Evolutionary conservation across 2,113 vertebrate species (phyloP).

Genomic region (Setophaga kirtlandii): DNA sequence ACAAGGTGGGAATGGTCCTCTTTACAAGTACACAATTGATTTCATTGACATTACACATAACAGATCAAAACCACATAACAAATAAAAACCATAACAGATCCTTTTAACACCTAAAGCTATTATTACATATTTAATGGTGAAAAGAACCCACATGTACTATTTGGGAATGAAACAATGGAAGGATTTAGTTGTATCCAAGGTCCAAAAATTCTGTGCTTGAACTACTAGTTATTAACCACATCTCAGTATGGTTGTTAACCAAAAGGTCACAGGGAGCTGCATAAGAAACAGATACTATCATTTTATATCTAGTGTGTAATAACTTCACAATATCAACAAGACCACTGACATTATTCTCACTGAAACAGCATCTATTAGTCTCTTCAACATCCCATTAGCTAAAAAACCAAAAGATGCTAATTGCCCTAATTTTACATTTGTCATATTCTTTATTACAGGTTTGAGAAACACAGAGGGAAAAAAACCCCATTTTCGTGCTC

Average conservation of each 20-base stretch:
- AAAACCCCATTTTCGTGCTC: background rate
- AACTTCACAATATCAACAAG: background rate
- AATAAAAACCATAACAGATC: background rate
- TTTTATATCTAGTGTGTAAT: background rate
- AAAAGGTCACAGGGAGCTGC: accelerated
- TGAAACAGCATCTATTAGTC: background rate
- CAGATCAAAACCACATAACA: background rate
- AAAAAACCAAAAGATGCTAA: background rate
- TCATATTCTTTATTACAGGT: background rate
- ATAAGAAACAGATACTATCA: background rate
- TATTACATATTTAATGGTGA: background rate
- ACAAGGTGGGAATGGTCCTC: background rate
- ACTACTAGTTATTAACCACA: background rate
- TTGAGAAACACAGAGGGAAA: background rate
- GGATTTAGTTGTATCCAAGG: background rate
- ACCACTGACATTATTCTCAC: background rate
- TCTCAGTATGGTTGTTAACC: background rate
- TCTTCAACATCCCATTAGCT: background rate
- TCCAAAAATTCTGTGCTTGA: background rate
- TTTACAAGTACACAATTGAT: background rate
- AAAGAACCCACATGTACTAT: background rate
- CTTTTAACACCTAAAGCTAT: background rate
- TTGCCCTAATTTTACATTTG: background rate
- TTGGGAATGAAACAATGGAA: background rate
- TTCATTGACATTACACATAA: background rate